Base-by-base conservation (phyloP, 1,140 invertebrate genomes). In the Ceratina australensis region DNA sequence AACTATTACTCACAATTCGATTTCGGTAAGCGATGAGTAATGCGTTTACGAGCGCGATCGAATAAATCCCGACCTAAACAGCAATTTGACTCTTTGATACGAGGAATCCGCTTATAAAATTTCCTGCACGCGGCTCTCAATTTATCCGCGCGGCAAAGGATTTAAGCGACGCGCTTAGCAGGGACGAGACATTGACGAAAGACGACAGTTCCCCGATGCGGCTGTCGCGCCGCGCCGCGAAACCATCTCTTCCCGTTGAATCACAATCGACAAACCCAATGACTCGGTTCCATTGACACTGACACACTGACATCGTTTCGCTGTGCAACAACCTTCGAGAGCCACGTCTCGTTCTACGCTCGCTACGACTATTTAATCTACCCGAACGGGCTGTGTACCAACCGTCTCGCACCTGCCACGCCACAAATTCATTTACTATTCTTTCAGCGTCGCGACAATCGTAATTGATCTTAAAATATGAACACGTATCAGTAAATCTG, bases 301-400 rank as follows among this genome's bases (percentile, higher is more conserved):
- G 90, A 90, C 90, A 91, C 82, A 91, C 87, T 91, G 85, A 90
- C 90, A 91, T 87, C 86, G 83, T 88, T 91, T 73, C 71, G 57
- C 72, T 60, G 73, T 56, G 50, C 67, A 57, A 69, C 66, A 81
- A 72, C 82, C 82, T 84, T 84, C 82, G 78, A 84, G 83, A 84
- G 78, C 57, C 81, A 57, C 60, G 79, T 72, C 80, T 73, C 74
- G 60, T 66, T 63, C 67, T 50, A 76, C 52, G 59, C 42, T 69
- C 59, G 65, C 20, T 42, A 26, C 72, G 71, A 42, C 33, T 42
- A 42, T 42, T 73, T 85, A 84, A 86, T 86, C 84, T 80, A 64
- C 83, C 79, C 79, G 80, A 82, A 72, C 66, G 71, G 67, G 74
- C 65, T 78, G 78, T 42, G 10, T 77, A 75, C 72, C 47, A 64